A percentile compares a stretch with the other conserved stretches of the same genome.
Evolutionary conservation across 2,113 vertebrate species (phyloP).

Genomic region (Trachemys scripta): DNA sequence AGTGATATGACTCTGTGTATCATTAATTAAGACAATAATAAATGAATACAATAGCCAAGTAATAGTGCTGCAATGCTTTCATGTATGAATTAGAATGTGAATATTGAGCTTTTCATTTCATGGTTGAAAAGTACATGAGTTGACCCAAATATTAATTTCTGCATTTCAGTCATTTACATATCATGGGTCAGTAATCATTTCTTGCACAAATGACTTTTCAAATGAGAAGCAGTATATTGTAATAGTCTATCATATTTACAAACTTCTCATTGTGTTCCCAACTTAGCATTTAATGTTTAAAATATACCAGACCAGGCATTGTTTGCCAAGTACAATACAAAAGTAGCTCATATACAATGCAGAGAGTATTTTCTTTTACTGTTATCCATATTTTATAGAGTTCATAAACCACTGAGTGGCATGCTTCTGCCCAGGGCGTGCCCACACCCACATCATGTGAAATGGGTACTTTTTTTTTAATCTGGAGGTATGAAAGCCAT

Average conservation of each 20-base stretch:
- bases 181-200: conserved; percentile 83
- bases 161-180: conserved; percentile 82
- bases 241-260: conserved; percentile 81
- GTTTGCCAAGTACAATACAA: conserved; percentile 53
- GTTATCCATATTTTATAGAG: conserved; percentile 44
- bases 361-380: conserved; percentile 54
- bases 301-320: conserved; percentile 53
- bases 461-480: neutral
- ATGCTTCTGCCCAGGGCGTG: neutral
- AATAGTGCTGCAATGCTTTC: conserved; percentile 72
- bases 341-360: conserved; percentile 57
- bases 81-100: conserved; percentile 81
- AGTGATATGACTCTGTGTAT: conserved; percentile 44
- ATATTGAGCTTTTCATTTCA: conserved; percentile 83
- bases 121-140: conserved; percentile 84
- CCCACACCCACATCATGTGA: neutral
- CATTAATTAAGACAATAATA: conserved; percentile 79
- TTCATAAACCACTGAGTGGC: conserved; percentile 25
- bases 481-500: neutral
- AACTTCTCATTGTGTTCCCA: conserved; percentile 72
- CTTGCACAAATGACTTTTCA: conserved; percentile 82
- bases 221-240: conserved; percentile 80
- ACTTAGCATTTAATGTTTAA: conserved; percentile 60
- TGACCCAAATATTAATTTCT: conserved; percentile 86
- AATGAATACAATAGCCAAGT: conserved; percentile 78